A percentile compares a stretch with the other conserved stretches of the same genome.
These are phyloP conservation scores for Dipodomys ordii DNA, from an alignment of 2,113 vertebrate species.

Conservation along the genomic window DNA sequence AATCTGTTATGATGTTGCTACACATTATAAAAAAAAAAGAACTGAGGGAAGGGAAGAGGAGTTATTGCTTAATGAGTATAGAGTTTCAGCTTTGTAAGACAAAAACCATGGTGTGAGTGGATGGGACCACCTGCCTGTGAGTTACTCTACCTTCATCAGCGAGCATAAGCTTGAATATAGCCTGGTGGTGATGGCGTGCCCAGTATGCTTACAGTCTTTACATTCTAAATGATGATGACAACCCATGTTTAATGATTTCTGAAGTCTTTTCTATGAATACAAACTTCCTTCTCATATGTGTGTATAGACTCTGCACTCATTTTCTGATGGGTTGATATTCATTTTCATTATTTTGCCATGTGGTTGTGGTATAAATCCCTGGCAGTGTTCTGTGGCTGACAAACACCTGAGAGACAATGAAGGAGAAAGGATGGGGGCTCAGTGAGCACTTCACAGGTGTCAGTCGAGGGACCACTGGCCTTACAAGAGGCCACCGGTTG, in stretches of 20 bases:
- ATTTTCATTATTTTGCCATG: not conserved
- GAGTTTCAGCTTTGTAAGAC: not conserved
- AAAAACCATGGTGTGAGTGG: not conserved
- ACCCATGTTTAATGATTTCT: not conserved
- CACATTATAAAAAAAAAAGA: too few species aligned
- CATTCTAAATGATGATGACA: not conserved
- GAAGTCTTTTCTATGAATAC: not conserved
- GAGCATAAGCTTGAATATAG: too few species aligned
- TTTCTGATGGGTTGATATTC: conserved; percentile 15
- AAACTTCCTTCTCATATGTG: not conserved
- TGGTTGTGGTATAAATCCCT: not conserved
- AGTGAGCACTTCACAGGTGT: not conserved
- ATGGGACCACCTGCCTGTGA: not conserved
- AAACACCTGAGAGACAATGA: too few species aligned
- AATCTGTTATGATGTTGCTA: too few species aligned
- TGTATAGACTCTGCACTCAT: not conserved
- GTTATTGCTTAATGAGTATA: not conserved
- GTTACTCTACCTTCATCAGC: not conserved
- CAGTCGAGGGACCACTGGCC: not conserved
- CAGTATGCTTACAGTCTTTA: not conserved
- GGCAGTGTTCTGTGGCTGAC: not conserved
- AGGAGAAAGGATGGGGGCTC: not conserved
- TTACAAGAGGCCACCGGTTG: not conserved
- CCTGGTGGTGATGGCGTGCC: not conserved
- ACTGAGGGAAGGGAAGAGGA: not conserved